Evolutionary conservation across 53 echinoderm and acorn worm species (phyloP), one percentile per base, ranked within the genome.

Genomic region (Holothuria scabra): DNA sequence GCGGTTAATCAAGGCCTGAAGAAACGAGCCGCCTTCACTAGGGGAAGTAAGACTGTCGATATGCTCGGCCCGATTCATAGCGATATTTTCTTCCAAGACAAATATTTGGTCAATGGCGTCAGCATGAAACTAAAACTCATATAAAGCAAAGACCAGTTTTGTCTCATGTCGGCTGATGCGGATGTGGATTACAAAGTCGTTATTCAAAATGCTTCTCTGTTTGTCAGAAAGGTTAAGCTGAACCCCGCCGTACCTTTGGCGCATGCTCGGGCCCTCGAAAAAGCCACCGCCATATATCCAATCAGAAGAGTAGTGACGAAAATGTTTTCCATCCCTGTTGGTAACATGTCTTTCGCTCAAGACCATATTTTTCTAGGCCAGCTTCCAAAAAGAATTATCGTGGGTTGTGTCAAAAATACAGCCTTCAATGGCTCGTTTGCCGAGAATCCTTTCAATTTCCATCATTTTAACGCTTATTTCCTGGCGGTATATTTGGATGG

Each of bases 261-360:
- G 0, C 89, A 94, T 66, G 89, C 74, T 16, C 89, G 79, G 21
- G 91, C 94, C 8, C n/a, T 94, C 55, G 89, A 94, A 32, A 84
- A 85, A 30, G 89, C 91, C 13, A 91, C 94, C 4, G 91, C 91
- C 32, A 94, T 91, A 46, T 94, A 87, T 21, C 93, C 93, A 12
- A 56, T 92, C 18, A 56, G 79, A 41, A 66, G 90, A 10, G 84
- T 84, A 32, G 58, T 80, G 84, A 55, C 64, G 11, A 92, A 87
- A 28, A 60, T 87, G 14, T 46, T 92, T 21, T 86, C 92, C 11
- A 59, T 92, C 26, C 89, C 89, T 1, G n/a, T 28, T 0, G 92
- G 92, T 10, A 85, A 89, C 29, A 33, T 92, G 56, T 89, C 92
- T 4, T 66, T 88, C 16, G 81, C 81, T 18, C 86, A 86, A 59